Conservation (phyloP, 2,888 invertebrate species). For the Koerneria pararmatus region DNA sequence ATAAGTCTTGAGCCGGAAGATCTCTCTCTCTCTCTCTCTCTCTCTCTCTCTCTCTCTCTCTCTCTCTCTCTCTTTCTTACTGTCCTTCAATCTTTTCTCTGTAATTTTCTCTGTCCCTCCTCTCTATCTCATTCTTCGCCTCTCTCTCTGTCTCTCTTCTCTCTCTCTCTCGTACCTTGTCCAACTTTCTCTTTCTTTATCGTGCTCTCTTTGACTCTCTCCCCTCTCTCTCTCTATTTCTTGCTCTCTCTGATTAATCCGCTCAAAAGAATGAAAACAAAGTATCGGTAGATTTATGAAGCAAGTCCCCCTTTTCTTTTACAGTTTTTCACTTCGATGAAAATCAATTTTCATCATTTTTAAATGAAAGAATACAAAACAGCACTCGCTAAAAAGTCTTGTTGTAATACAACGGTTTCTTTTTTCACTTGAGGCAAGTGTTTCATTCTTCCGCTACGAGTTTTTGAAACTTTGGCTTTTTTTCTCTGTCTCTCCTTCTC, state of each 20-base stretch:
- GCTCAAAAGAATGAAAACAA: too few relatives aligned
- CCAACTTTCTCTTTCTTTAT: neutral
- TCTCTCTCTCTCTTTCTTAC: slow-evolving; percentile 12
- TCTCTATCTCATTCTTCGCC: neutral
- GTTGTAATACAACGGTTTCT: too few relatives aligned
- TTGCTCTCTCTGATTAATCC: neutral
- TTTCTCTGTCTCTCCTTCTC: too few relatives aligned
- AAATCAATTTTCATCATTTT: too few relatives aligned
- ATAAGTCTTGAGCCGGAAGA: neutral
- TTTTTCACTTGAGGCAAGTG: too few relatives aligned
- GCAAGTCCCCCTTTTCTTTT: too few relatives aligned
- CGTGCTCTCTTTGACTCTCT: neutral
- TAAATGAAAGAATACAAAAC: too few relatives aligned
- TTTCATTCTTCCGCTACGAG: too few relatives aligned
- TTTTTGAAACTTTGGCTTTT: too few relatives aligned
- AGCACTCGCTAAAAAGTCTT: too few relatives aligned
- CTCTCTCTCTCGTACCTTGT: neutral
- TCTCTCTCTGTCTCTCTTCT: neutral
- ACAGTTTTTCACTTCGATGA: too few relatives aligned
- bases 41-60: slow-evolving; percentile 7
- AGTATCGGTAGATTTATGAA: too few relatives aligned
- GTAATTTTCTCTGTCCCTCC: neutral
- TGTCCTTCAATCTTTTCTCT: slow-evolving; percentile 10
- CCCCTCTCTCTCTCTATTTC: neutral
- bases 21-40: slow-evolving; percentile 7